Base-by-base conservation (phyloP, 1,140 invertebrate species). In the Drosophila punjabiensis region DNA sequence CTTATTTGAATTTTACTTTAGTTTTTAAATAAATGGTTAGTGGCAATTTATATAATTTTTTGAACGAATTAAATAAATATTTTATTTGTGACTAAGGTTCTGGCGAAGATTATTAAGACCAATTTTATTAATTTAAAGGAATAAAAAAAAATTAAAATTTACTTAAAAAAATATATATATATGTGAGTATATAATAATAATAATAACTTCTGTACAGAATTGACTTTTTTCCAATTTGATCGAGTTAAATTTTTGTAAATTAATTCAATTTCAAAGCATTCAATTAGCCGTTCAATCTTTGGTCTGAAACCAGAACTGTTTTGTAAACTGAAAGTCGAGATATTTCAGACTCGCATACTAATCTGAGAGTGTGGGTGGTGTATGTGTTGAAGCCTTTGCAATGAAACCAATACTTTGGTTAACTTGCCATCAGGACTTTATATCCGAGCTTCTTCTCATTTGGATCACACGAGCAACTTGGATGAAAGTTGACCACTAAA, bases 401-500 rank as follows among this genome's bases (percentile, higher is more conserved):
- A 16, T 59, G 28, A 71, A 71, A 52, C 68, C 68, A 45, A 56
- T 32, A 45, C 37, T 53, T 68, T 3, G 32, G 50, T 56, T 37
- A 45, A 32, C 39, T 55, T 33, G 37, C 14, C n/a, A 13, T 8
- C 13, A 47, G 20, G 7, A 52, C 50, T 55, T 50, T 28, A 20
- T 32, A 30, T 48, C 58, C 35, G 8, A 33, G 24, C n/a, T 48
- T 56, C 20, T 16, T 33, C 14, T 33, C 39, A n/a, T 13, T 10
- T 24, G 10, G 14, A 33, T 39, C 14, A 30, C 32, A 30, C 28
- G 47, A n/a, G 28, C 10, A 50, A 71, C 30, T 74, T 50, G 35
- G 30, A 73, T 50, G 52, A 74, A 74, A 74, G 55, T 52, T 41
- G 37, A 24, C 68, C 69, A 75, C 37, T 43, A 9, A 75, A 74